Conservation (phyloP, 2,113 vertebrate genomes). For the Lophochroa leadbeateri region DNA sequence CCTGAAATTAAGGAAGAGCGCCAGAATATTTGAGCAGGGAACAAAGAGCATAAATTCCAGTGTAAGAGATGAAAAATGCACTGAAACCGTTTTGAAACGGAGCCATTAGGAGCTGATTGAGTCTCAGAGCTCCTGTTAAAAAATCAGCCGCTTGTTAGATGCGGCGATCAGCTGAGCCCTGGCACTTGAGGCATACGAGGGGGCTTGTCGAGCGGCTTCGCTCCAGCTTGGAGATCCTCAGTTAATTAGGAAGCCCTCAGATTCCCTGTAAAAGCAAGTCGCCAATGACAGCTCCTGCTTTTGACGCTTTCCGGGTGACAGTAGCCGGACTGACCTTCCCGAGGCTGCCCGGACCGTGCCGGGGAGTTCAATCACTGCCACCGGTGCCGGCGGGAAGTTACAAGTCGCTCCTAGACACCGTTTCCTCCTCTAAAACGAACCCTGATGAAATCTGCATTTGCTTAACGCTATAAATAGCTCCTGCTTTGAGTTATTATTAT, state of each 20-base stretch:
- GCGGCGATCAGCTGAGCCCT: conserved; percentile 76
- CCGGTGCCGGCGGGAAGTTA: conserved; percentile 71
- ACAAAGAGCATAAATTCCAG: conserved; percentile 69
- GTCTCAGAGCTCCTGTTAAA: conserved; percentile 71
- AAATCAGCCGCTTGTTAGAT: conserved; percentile 78
- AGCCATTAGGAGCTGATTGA: conserved; percentile 73
- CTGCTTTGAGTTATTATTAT: neutral
- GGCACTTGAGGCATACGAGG: conserved; percentile 71
- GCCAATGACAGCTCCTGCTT: conserved; percentile 76
- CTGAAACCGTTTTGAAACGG: conserved; percentile 48
- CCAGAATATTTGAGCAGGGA: conserved; percentile 62
- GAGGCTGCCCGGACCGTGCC: conserved; percentile 55
- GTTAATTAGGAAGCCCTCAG: conserved; percentile 83
- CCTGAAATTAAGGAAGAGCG: conserved; percentile 64
- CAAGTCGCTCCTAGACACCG: conserved; percentile 34
- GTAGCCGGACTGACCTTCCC: conserved; percentile 69
- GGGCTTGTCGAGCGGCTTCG: conserved; percentile 67
- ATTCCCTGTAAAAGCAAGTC: conserved; percentile 76
- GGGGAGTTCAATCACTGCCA: conserved; percentile 56
- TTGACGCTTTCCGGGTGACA: conserved; percentile 74
- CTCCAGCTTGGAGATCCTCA: conserved; percentile 79
- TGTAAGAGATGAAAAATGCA: conserved; percentile 63
- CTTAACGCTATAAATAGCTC: conserved; percentile 62
- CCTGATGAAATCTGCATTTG: conserved; percentile 53
- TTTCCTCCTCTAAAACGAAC: conserved; percentile 52